A percentile compares a stretch with the other conserved stretches of the same genome.
Conservation (phyloP, 2,888 invertebrate species). For the Mythimna pallens region DNA sequence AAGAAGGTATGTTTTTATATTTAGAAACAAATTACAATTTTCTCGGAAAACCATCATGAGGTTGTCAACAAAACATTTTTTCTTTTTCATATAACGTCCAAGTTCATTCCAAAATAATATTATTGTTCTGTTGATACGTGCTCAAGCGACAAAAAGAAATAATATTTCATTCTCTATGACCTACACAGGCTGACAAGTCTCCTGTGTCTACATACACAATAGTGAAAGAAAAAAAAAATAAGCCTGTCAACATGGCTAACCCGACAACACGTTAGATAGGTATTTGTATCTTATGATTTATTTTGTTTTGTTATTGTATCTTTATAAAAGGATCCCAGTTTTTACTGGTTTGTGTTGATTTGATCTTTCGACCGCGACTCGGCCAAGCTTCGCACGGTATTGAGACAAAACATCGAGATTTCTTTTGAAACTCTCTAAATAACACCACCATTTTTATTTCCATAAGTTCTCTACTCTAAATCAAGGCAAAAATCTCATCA, state of each 20-base stretch:
- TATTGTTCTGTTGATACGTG: conserved; percentile 21
- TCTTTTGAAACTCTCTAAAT: background rate
- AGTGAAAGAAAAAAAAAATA: conserved; percentile 4
- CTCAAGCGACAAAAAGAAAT: conserved; percentile 21
- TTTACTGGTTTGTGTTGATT: background rate
- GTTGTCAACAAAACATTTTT: background rate
- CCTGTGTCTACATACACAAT: conserved; percentile 2
- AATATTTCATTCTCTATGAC: conserved; percentile 33
- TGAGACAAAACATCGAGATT: background rate
- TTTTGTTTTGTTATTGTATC: conserved; percentile 21
- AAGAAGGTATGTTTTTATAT: background rate
- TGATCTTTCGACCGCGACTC: background rate
- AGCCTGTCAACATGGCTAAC: conserved; percentile 21
- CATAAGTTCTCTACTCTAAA: too few relatives aligned
- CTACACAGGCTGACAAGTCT: conserved; percentile 10
- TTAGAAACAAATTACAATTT: background rate
- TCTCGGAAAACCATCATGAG: background rate
- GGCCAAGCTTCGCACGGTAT: too few relatives aligned
- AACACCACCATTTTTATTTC: too few relatives aligned
- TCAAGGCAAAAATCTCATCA: background rate
- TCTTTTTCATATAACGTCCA: background rate
- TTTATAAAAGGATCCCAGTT: conserved; percentile 8
- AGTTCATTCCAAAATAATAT: conserved; percentile 1
- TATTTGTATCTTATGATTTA: background rate
- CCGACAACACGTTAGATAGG: conserved; percentile 8